Evolutionary conservation across 2,888 invertebrate species (phyloP).

Genomic region (Clepsis dumicolana): DNA sequence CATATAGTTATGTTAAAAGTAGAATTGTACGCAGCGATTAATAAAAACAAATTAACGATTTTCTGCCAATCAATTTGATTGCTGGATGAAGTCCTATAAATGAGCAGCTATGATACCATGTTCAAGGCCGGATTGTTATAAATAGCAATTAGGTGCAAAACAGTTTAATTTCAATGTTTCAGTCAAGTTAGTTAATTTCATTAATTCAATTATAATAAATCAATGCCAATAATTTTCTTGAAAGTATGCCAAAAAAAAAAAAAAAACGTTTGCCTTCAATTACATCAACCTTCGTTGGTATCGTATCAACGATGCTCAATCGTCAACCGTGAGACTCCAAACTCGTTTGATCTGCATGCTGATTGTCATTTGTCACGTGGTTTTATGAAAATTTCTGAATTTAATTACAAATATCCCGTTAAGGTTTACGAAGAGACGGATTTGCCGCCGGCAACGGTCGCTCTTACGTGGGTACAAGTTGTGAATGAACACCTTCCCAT

Average conservation of each 20-base stretch:
- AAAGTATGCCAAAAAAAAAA: no score
- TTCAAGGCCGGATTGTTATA: not conserved
- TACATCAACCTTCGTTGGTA: not conserved
- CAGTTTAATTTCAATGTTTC: no score
- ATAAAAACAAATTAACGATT: not conserved
- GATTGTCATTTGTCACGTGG: slow-evolving; percentile 25
- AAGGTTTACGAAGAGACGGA: slow-evolving; percentile 25
- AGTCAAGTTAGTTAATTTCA: no score
- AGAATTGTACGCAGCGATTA: not conserved
- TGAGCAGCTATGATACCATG: not conserved
- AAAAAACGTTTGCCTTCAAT: not conserved
- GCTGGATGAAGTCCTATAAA: not conserved
- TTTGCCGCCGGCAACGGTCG: slow-evolving; percentile 5
- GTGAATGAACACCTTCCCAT: slow-evolving; percentile 2
- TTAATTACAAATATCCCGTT: slow-evolving; percentile 31
- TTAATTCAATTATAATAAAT: no score
- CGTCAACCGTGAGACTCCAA: not conserved
- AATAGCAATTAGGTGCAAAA: no score
- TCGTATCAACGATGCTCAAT: not conserved
- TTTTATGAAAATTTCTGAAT: slow-evolving; percentile 25
- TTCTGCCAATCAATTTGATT: not conserved
- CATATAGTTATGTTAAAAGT: not conserved
- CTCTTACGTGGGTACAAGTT: slow-evolving; percentile 6
- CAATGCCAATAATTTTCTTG: no score
- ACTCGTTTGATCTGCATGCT: slow-evolving; percentile 30